Evolutionary conservation across 2,888 invertebrate species (phyloP), one percentile per base, ranked within the genome.

Genomic region (Euclidia mi): DNA sequence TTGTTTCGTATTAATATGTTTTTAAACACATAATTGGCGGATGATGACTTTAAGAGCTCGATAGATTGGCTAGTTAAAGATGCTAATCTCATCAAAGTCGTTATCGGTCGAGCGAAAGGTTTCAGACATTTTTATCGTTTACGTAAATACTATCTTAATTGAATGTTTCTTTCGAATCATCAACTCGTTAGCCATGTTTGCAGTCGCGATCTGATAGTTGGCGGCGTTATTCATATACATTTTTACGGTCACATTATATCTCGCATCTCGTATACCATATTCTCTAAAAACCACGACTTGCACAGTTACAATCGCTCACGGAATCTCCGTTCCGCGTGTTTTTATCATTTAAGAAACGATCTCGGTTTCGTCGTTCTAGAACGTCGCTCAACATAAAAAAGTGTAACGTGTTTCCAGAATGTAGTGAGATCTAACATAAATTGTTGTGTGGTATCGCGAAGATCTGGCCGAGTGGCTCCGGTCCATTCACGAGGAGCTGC

Each of bases 401-500:
- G 35, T 60, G 43, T 69, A 63, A 50, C 53, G 32, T 67, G 52
- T 72, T 72, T 79, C 70, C 65, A 62, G 70, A 75, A 76, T 75
- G 59, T 48, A 65, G 58, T 57, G 62, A 56, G 59, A 59, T 69
- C 64, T 71, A 61, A 59, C 59, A 69, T 70, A 72, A 68, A 59
- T 68, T 57, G 65, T 46, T 74, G 66, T 70, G 64, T 82, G 82
- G 85, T 84, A 72, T 71, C 14, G 25, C 50, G 76, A 53, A 64
- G 82, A 88, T 82, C 76, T 57, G 56, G 56, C 46, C 55, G 56
- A 62, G 66, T 64, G 56, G 63, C 88, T 88, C 76, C 81, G 91
- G 81, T 65, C 84, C 87, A 88, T 91, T 90, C 91, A 90, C 89
- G 89, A 87, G 76, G 84, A 85, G 41, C 52, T 53, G 46, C 47